phyloP scores from a whole-genome alignment of 2,113 vertebrate genomes.

The Glaucomys volans region DNA sequence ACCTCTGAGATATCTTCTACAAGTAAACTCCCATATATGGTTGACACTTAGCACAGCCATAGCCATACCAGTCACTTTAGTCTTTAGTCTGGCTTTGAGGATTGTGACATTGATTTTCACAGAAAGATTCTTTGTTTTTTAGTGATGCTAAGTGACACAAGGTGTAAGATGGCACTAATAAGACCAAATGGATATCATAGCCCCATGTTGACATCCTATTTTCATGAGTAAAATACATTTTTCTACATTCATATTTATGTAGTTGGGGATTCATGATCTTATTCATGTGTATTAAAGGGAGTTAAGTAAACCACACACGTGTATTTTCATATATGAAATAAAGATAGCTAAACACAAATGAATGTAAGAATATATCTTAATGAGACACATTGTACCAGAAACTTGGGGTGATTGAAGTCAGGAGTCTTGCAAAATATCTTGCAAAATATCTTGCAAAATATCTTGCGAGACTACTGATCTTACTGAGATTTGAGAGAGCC shows the following conservation, averaged over 20 bases:
- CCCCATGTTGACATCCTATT: neutral
- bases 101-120: neutral
- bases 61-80: neutral
- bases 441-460: neutral
- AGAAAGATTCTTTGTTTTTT: neutral
- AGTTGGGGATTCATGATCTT: neutral
- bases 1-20: neutral
- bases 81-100: neutral
- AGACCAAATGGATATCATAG: neutral
- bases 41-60: neutral
- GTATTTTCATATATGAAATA: neutral
- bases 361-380: neutral
- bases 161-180: neutral
- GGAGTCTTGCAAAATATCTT: neutral
- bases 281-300: neutral
- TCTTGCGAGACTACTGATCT: neutral
- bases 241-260: neutral
- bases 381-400: neutral
- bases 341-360: neutral
- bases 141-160: neutral
- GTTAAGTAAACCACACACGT: neutral
- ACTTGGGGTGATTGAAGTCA: neutral
- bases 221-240: neutral
- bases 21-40: neutral
- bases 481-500: neutral